These are phyloP conservation scores for Todiramphus chloris DNA, from an alignment of 2,113 vertebrate species.

Conservation along the genomic window DNA sequence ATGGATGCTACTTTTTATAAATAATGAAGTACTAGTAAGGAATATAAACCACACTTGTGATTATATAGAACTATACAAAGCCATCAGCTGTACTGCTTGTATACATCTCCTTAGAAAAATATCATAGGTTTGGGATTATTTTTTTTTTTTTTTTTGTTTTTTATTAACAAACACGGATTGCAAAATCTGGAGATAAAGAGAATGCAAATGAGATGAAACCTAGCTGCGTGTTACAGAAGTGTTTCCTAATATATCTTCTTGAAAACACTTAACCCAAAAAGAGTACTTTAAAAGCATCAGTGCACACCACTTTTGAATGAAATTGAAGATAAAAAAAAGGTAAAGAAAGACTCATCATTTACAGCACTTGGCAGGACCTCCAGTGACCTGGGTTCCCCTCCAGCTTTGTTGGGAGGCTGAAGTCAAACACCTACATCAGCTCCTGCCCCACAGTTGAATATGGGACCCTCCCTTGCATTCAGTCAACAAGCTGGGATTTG, in stretches of 20 bases:
- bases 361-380: background rate
- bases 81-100: background rate
- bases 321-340: background rate
- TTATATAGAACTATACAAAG: background rate
- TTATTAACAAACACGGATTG: background rate
- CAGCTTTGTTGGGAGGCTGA: background rate
- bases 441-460: background rate
- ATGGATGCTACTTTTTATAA: background rate
- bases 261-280: background rate
- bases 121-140: background rate
- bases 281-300: background rate
- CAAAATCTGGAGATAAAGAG: slow-evolving; percentile 7
- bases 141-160: background rate
- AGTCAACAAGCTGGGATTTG: background rate
- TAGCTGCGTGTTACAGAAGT: background rate
- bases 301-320: background rate
- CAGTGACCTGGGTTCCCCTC: background rate
- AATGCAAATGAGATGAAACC: slow-evolving; percentile 8
- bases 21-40: background rate
- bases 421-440: background rate
- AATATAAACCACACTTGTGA: background rate
- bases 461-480: background rate
- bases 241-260: background rate
- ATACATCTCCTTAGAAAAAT: background rate
- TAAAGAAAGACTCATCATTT: background rate